These are phyloP conservation scores for Aleadryas rufinucha DNA, from an alignment of 2,113 vertebrate genomes.

Conservation along the genomic window DNA sequence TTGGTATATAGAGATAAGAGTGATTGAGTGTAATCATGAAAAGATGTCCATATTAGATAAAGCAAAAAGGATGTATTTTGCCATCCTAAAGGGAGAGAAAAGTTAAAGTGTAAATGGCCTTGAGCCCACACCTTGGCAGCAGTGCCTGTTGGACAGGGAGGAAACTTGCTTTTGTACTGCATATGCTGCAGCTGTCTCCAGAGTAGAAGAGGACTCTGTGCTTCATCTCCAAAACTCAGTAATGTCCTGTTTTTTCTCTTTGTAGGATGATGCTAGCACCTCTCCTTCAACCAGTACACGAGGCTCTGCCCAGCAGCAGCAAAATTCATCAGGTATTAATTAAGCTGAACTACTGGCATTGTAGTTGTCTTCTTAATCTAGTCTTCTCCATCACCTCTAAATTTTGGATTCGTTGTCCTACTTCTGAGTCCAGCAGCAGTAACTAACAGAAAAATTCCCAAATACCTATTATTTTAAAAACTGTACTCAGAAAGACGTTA, in stretches of 20 bases:
- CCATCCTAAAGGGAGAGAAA: neutral
- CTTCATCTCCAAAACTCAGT: neutral
- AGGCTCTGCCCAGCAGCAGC: slow-evolving; percentile 83
- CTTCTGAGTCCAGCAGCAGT: neutral
- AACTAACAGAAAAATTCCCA: neutral
- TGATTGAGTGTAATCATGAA: neutral
- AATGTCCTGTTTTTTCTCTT: neutral
- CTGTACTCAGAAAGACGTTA: neutral
- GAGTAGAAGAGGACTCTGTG: neutral
- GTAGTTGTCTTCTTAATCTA: neutral
- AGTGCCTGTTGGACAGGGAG: neutral
- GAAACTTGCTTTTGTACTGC: neutral
- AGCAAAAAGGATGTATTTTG: neutral
- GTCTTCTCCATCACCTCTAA: neutral
- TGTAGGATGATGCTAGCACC: slow-evolving; percentile 89
- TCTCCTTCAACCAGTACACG: slow-evolving; percentile 83
- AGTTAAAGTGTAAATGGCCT: neutral
- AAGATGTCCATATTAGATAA: neutral
- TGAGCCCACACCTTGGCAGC: neutral
- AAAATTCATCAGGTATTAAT: slow-evolving; percentile 85
- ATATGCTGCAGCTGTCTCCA: neutral
- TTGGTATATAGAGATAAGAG: neutral
- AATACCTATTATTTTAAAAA: neutral
- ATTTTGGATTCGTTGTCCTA: neutral
- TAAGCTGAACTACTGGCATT: neutral